Percentiles rank a stretch among this genome's conserved stretches.
Conservation (phyloP, 2,888 invertebrate genomes). For the Cheilosia variabilis region DNA sequence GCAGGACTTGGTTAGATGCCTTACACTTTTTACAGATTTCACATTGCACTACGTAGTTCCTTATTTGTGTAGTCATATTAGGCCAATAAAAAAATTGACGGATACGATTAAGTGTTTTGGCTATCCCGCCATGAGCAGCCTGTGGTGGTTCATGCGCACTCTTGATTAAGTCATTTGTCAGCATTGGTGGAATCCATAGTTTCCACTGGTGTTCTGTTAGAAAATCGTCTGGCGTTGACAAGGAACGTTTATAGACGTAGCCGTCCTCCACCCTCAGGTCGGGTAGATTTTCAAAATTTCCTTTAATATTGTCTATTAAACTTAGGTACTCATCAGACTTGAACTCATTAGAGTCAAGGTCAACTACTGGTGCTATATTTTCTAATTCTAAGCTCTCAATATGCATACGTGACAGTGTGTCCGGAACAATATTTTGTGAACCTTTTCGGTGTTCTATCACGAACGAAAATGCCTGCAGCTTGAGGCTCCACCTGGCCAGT, state of each 20-base stretch:
- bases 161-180: slow-evolving; percentile 5
- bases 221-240: not conserved
- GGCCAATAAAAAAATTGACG: slow-evolving; percentile 16
- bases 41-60: no score
- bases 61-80: slow-evolving; percentile 16
- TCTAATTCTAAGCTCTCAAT: slow-evolving; percentile 1
- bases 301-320: not conserved
- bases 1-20: not conserved
- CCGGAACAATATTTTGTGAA: not conserved
- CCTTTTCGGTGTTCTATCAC: slow-evolving; percentile 76
- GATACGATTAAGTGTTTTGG: slow-evolving; percentile 21
- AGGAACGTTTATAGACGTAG: not conserved
- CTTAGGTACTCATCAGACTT: not conserved
- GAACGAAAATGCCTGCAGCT: slow-evolving; percentile 10
- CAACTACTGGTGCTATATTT: not conserved
- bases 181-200: slow-evolving; percentile 29
- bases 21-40: not conserved
- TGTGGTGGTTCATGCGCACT: slow-evolving; percentile 36
- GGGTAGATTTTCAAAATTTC: not conserved
- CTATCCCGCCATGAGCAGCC: slow-evolving; percentile 37
- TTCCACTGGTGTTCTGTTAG: slow-evolving; percentile 2
- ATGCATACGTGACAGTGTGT: not conserved
- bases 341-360: slow-evolving; percentile 8
- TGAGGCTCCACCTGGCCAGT: no score
- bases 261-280: not conserved